These are phyloP conservation scores for Oceanodroma leucorhoa DNA, from an alignment of 2,797 vertebrate species.

Conservation along the genomic window DNA sequence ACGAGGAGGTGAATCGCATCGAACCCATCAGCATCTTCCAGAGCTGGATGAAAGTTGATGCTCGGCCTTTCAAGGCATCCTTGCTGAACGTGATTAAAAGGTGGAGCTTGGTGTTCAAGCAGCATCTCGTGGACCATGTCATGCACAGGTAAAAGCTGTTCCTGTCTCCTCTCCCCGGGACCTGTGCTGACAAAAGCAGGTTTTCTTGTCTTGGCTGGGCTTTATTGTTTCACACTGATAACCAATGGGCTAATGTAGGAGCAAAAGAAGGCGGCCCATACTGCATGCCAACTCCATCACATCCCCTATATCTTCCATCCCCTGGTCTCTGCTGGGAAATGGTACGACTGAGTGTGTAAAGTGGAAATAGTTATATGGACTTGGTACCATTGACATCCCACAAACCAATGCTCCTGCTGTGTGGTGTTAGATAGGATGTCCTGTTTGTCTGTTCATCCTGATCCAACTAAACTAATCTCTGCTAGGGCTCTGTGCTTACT, in stretches of 20 bases:
- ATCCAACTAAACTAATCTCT: not conserved
- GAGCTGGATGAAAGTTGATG: conserved; percentile 87
- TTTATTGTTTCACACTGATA: fast-evolving
- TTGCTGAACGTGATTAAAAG: conserved; percentile 87
- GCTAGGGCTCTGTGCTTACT: not conserved
- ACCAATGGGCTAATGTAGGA: not conserved
- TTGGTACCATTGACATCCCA: not conserved
- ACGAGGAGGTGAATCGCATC: conserved; percentile 80
- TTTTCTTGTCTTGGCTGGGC: not conserved
- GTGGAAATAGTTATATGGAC: not conserved
- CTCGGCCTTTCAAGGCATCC: conserved; percentile 81
- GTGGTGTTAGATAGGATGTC: not conserved
- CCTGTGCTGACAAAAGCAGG: fast-evolving
- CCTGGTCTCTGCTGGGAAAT: not conserved
- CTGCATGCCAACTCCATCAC: not conserved
- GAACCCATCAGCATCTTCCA: conserved; percentile 80
- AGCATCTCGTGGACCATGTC: conserved; percentile 89
- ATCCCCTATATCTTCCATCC: fast-evolving
- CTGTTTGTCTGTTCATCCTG: not conserved
- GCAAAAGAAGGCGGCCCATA: fast-evolving
- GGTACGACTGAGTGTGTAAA: not conserved
- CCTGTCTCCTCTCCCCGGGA: not conserved
- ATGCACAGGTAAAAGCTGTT: conserved; percentile 82
- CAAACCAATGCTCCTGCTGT: fast-evolving
- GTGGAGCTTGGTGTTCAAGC: conserved; percentile 95